A percentile compares a stretch with the other conserved stretches of the same genome.
These are phyloP conservation scores for Stenodema calcarata DNA, from an alignment of 2,888 invertebrate genomes.

Conservation along the genomic window DNA sequence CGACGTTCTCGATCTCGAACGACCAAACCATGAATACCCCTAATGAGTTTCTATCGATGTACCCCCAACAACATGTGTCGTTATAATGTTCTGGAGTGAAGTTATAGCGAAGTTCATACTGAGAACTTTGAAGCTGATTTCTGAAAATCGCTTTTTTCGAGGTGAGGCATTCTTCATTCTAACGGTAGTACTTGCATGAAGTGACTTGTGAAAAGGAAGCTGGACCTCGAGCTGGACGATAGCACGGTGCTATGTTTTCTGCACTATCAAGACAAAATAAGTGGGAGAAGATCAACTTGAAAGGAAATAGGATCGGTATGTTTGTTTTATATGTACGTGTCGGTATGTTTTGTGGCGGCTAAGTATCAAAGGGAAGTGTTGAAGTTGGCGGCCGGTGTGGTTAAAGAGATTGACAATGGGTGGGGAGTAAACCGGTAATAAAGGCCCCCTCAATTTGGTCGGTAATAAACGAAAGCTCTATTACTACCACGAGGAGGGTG, in stretches of 20 bases:
- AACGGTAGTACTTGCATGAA: too few relatives aligned
- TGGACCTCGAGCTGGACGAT: background rate
- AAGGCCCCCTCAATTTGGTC: conserved; percentile 40
- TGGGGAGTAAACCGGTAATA: conserved; percentile 3
- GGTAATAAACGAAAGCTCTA: conserved; percentile 49
- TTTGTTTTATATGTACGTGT: conserved; percentile 37
- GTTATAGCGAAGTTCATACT: too few relatives aligned
- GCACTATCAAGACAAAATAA: background rate
- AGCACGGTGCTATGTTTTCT: background rate
- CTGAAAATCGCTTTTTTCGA: too few relatives aligned
- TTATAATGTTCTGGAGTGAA: too few relatives aligned
- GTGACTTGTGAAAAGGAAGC: background rate
- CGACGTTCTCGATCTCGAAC: too few relatives aligned
- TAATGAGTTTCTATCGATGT: too few relatives aligned
- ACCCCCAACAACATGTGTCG: too few relatives aligned
- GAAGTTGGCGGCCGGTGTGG: conserved; percentile 43
- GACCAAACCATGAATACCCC: too few relatives aligned
- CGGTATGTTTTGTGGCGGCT: conserved; percentile 42
- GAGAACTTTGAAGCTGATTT: too few relatives aligned
- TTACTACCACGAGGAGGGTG: conserved; percentile 26
- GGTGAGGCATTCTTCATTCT: too few relatives aligned
- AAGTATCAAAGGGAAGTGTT: conserved; percentile 40
- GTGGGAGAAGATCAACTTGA: background rate
- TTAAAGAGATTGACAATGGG: conserved; percentile 46
- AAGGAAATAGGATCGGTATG: background rate